Evolutionary conservation across 2,888 invertebrate species (phyloP), one percentile per base, ranked within the genome.

Genomic region (Capitulum mitella): DNA sequence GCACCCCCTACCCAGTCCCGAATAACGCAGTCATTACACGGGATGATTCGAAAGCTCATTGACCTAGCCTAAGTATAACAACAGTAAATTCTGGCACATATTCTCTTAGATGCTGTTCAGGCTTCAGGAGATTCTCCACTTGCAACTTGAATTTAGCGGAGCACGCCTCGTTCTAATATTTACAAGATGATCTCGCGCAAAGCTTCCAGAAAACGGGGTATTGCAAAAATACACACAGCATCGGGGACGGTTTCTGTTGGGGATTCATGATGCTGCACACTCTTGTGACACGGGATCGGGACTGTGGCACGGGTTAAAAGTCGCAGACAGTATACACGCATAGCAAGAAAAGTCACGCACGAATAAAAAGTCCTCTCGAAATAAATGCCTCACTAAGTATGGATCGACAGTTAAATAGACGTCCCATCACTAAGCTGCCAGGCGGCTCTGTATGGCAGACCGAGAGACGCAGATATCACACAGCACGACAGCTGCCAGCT

Each of bases 61-160:
- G 70, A 70, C 70, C 70, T 70, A 70, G 26, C 22, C 70, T 70
- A 70, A 40, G 70, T 29, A 70, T 70, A 70, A 70, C 70, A 70
- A 70, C 70, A 70, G 70, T 70, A 70, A 37, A 70, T 70, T 70
- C 70, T 70, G 70, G 70, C 70, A 70, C 70, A 70, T 70, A 40
- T 70, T 26, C 40, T 40, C 40, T 22, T 70, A 40, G 37, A 70
- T 70, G 70, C 70, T 16, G 26, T 37, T 10, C 70, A 37, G 70
- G 40, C 70, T 8, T 19, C 26, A 6, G 70, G 29, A 40, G 37
- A 22, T 5, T 8, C n/a, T 14, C 32, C 64, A 34, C 19, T 54
- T 26, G 37, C 64, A 64, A 37, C 64, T 37, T 32, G 32, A 14
- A 14, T 61, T 32, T 14, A n/a, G n/a, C n/a, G n/a, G n/a, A n/a